Conservation (phyloP, 2,888 invertebrate genomes). For the Brassicogethes aeneus region DNA sequence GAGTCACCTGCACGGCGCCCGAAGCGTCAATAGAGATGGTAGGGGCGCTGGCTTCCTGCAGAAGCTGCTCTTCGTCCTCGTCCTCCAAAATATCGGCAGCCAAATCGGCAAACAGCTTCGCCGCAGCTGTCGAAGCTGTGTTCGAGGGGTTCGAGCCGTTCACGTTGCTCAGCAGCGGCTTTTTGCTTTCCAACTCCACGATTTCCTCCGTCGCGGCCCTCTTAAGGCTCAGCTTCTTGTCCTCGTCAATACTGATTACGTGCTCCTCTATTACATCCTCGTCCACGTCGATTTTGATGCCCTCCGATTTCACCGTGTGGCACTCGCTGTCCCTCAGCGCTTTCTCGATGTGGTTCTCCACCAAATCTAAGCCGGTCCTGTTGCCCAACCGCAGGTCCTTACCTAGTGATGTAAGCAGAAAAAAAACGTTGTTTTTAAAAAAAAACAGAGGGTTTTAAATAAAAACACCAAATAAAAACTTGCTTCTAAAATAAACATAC, state of each 20-base stretch:
- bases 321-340: conserved; percentile 33
- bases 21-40: conserved; percentile 5
- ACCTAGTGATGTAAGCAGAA: too few species aligned
- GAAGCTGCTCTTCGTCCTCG: conserved; percentile 53
- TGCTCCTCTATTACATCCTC: conserved; percentile 14
- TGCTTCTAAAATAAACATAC: too few species aligned
- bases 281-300: conserved; percentile 8
- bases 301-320: conserved; percentile 15
- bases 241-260: conserved; percentile 19
- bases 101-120: conserved; percentile 75
- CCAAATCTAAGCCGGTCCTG: conserved; percentile 44
- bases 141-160: conserved; percentile 37
- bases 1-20: conserved; percentile 15
- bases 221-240: conserved; percentile 37
- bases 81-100: conserved; percentile 79
- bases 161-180: conserved; percentile 28
- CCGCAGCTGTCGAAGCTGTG: conserved; percentile 72
- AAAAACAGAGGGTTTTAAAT: too few species aligned
- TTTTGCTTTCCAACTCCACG: conserved; percentile 41
- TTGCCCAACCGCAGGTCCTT: conserved; percentile 51
- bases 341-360: conserved; percentile 51
- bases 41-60: conserved; percentile 28
- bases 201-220: conserved; percentile 36
- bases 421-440: too few species aligned
- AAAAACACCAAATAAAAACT: too few species aligned